phyloP scores from a whole-genome alignment of 1,140 invertebrate genomes.

The Portunus trituberculatus region DNA sequence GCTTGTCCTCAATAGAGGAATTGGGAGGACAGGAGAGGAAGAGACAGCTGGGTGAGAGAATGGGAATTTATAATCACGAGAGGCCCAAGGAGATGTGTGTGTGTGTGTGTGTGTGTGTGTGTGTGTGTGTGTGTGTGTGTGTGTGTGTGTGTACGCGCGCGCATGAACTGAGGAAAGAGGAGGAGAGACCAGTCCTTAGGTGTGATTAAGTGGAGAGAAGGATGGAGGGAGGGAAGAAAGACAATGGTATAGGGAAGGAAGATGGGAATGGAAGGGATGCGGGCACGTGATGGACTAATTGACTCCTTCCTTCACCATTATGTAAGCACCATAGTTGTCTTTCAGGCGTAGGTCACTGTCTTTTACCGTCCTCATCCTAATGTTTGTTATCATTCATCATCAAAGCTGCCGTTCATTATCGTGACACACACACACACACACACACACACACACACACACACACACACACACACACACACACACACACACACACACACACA shows the following conservation, averaged over 20 bases:
- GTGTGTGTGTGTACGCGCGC: background rate
- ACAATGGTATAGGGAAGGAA: background rate
- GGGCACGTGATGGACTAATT: too few species aligned
- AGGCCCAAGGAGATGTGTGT: background rate
- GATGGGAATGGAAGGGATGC: too few species aligned
- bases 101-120: constrained; percentile 21
- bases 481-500: background rate
- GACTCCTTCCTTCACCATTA: background rate
- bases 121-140: constrained; percentile 39
- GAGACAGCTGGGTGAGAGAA: too few species aligned
- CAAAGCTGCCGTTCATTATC: background rate
- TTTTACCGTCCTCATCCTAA: background rate
- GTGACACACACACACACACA: background rate
- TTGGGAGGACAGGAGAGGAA: background rate
- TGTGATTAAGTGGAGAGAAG: background rate
- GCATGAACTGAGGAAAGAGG: background rate
- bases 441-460: background rate
- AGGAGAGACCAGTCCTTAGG: background rate
- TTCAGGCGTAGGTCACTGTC: background rate
- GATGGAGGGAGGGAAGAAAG: background rate
- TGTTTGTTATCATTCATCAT: background rate
- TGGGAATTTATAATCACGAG: too few species aligned
- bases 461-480: background rate
- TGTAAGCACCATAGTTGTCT: background rate
- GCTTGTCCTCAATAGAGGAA: background rate